Evolutionary conservation across 2,888 invertebrate genomes (phyloP).

Genomic region (Mylabris sibirica): DNA sequence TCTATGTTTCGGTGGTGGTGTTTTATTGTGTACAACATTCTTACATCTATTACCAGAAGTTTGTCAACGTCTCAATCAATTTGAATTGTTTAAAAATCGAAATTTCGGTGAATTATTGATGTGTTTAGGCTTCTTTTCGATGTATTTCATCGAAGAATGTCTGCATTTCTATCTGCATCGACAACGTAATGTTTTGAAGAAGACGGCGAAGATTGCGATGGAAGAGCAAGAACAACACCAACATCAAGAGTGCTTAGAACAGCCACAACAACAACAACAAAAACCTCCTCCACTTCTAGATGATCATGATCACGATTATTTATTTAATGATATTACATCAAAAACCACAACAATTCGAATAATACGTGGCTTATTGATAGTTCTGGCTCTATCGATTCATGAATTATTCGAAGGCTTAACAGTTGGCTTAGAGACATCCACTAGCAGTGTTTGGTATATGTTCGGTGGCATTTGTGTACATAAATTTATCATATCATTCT

Average conservation of each 20-base stretch:
- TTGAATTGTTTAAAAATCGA: constrained; percentile 64
- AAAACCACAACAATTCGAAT: constrained; percentile 49
- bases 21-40: constrained; percentile 81
- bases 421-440: constrained; percentile 76
- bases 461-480: constrained; percentile 85
- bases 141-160: constrained; percentile 82
- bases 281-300: not conserved
- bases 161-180: constrained; percentile 74
- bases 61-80: constrained; percentile 69
- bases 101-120: constrained; percentile 71
- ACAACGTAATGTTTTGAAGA: constrained; percentile 45
- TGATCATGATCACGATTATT: constrained; percentile 41
- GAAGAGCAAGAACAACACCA: constrained; percentile 15
- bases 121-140: constrained; percentile 78
- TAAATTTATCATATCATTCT: constrained; percentile 87
- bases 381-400: constrained; percentile 84
- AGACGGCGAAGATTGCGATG: constrained; percentile 52
- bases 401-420: constrained; percentile 88
- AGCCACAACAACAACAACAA: not conserved
- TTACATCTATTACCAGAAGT: constrained; percentile 84
- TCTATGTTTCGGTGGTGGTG: constrained; percentile 83
- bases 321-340: constrained; percentile 45
- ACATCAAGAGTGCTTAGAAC: not conserved
- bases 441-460: constrained; percentile 76
- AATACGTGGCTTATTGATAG: constrained; percentile 78